Percentiles rank a stretch among this genome's conserved stretches.
These are phyloP conservation scores for Chaetodon trifascialis DNA, from an alignment of 2,113 vertebrate species.

Conservation along the genomic window DNA sequence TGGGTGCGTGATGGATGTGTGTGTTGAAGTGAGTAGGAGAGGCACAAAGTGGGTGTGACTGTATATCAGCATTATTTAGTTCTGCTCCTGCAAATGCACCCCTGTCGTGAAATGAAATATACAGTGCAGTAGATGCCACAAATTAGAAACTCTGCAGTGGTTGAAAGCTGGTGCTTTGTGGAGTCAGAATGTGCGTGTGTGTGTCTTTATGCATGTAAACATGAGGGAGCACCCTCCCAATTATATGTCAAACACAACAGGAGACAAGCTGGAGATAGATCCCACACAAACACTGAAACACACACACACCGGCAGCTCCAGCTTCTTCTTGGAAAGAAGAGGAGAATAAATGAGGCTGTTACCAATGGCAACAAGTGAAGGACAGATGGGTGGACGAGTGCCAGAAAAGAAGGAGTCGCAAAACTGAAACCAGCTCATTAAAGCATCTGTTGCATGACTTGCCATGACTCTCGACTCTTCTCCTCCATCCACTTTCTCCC, in stretches of 20 bases:
- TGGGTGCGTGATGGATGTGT: slow-evolving; percentile 13
- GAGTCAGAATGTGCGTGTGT: slow-evolving; percentile 2
- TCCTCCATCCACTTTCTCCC: background rate
- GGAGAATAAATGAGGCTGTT: slow-evolving; percentile 46
- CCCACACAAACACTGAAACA: background rate
- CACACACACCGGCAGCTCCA: slow-evolving; percentile 1
- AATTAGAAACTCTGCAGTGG: background rate
- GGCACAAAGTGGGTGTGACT: background rate
- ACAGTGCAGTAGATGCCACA: background rate
- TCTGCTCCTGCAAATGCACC: background rate
- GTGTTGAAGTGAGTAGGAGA: background rate
- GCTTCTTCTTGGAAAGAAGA: slow-evolving; percentile 2
- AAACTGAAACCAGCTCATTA: background rate
- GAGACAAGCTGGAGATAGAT: background rate
- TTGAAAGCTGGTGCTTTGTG: background rate
- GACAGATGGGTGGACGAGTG: slow-evolving; percentile 25
- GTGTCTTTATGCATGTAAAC: slow-evolving; percentile 19
- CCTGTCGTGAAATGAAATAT: slow-evolving; percentile 1
- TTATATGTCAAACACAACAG: background rate
- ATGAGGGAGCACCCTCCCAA: slow-evolving; percentile 27
- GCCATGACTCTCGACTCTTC: slow-evolving; percentile 13
- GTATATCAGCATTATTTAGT: slow-evolving; percentile 12
- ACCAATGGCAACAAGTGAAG: slow-evolving; percentile 26
- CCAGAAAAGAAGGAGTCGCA: slow-evolving; percentile 11
- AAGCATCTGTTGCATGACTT: slow-evolving; percentile 15